Conservation (phyloP, 2,113 vertebrate genomes). For the Pachypanchax playfairii region DNA sequence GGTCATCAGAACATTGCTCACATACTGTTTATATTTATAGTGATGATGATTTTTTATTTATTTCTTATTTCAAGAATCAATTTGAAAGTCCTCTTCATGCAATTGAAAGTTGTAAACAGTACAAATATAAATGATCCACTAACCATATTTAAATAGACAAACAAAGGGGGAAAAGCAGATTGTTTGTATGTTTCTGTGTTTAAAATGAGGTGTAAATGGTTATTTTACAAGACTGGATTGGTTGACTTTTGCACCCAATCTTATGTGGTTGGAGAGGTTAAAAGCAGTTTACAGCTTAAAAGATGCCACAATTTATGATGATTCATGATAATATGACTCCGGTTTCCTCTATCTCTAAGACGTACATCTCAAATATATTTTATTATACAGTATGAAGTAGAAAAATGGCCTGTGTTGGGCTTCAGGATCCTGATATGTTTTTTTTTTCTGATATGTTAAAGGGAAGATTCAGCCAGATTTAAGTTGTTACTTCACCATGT, state of each 20-base stretch:
- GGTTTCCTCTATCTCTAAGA: constrained; percentile 32
- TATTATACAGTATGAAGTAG: constrained; percentile 52
- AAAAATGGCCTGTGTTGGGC: constrained; percentile 53
- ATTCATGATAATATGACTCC: constrained; percentile 39
- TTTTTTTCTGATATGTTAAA: constrained; percentile 66
- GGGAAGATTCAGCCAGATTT: constrained; percentile 50
- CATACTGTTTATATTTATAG: constrained; percentile 53
- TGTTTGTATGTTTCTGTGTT: constrained; percentile 69
- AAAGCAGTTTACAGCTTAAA: constrained; percentile 70
- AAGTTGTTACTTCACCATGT: constrained; percentile 16
- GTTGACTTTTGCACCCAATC: constrained; percentile 66
- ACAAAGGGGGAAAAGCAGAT: constrained; percentile 70
- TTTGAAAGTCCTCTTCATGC: constrained; percentile 77
- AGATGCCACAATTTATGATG: constrained; percentile 42
- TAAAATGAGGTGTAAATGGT: constrained; percentile 63
- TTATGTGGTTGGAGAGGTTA: constrained; percentile 51
- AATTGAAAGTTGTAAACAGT: constrained; percentile 78
- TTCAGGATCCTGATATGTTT: constrained; percentile 63
- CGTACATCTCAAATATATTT: constrained; percentile 44
- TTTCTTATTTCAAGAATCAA: constrained; percentile 60
- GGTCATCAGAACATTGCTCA: constrained; percentile 68
- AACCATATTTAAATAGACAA: constrained; percentile 76
- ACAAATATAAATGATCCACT: constrained; percentile 82
- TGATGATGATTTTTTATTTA: constrained; percentile 51
- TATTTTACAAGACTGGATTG: constrained; percentile 75